A percentile compares a stretch with the other conserved stretches of the same genome.
Evolutionary conservation across 2,888 invertebrate genomes (phyloP).

Genomic region (Drosophila conformis): DNA sequence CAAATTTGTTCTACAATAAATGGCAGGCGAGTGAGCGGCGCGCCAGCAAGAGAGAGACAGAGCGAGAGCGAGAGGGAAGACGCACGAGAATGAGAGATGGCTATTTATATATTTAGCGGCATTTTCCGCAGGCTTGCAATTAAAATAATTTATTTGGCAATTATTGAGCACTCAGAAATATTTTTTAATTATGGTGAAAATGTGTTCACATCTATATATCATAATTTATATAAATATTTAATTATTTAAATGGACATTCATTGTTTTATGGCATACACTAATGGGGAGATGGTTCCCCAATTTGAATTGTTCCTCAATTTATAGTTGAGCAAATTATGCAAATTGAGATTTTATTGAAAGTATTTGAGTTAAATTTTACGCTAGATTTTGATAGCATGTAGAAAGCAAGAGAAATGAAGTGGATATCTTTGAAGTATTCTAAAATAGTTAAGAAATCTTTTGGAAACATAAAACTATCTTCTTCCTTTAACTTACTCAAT

Average conservation of each 20-base stretch:
- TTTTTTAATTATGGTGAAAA: constrained; percentile 73
- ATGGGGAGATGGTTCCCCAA: constrained; percentile 39
- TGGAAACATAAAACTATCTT: not conserved
- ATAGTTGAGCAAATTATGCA: constrained; percentile 11
- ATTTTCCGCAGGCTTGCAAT: constrained; percentile 55
- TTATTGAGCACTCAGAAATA: constrained; percentile 75
- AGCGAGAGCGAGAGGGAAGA: not conserved
- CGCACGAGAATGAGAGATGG: not conserved
- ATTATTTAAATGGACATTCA: constrained; percentile 60
- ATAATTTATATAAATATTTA: constrained; percentile 10
- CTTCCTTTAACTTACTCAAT: not conserved
- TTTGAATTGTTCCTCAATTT: not conserved
- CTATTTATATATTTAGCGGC: constrained; percentile 66
- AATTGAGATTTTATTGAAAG: no score
- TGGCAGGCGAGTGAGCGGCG: not conserved
- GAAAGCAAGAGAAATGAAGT: not conserved
- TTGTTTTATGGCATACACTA: constrained; percentile 57
- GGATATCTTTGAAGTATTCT: not conserved
- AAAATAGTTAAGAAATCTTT: not conserved
- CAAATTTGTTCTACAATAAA: constrained; percentile 47
- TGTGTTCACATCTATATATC: constrained; percentile 11
- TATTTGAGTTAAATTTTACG: not conserved
- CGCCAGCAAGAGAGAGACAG: constrained; percentile 1
- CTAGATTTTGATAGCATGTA: not conserved
- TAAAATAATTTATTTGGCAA: constrained; percentile 79